Conservation (phyloP, 1,140 invertebrate species). For the Ruditapes philippinarum region DNA sequence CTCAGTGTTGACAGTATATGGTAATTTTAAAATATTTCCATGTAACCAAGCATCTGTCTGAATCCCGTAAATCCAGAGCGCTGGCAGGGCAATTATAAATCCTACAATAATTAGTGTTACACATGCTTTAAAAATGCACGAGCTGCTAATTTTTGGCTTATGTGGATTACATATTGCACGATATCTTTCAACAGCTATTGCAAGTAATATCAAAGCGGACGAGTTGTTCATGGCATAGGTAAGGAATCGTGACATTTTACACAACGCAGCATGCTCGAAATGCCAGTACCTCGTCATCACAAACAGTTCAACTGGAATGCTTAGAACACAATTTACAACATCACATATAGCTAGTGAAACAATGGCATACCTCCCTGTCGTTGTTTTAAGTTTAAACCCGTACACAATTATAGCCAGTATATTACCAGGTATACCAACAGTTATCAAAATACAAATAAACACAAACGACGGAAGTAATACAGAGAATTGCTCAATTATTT, state of each 20-base stretch:
- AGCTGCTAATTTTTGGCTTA: constrained; percentile 49
- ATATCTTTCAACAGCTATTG: constrained; percentile 56
- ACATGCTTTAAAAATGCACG: constrained; percentile 26
- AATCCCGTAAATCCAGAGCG: constrained; percentile 58
- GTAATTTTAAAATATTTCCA: background rate
- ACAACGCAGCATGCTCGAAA: constrained; percentile 28
- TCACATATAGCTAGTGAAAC: constrained; percentile 47
- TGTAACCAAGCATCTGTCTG: constrained; percentile 31
- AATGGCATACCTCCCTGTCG: constrained; percentile 47
- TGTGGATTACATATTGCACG: constrained; percentile 51
- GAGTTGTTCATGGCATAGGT: constrained; percentile 65
- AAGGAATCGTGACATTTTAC: constrained; percentile 52
- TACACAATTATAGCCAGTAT: constrained; percentile 49
- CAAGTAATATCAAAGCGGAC: constrained; percentile 47
- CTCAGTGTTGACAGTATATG: background rate
- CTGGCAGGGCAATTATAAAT: constrained; percentile 31
- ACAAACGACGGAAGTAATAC: constrained; percentile 43
- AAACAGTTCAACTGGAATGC: constrained; percentile 56
- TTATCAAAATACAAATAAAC: constrained; percentile 30
- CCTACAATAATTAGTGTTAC: constrained; percentile 33
- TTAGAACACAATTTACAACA: constrained; percentile 55
- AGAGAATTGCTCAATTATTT: background rate
- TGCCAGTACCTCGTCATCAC: constrained; percentile 52
- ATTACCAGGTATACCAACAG: constrained; percentile 50
- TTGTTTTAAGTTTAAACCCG: constrained; percentile 42